A percentile compares a stretch with the other conserved stretches of the same genome.
phyloP scores from a whole-genome alignment of 2,797 vertebrate genomes.

The Hyperoplus immaculatus region DNA sequence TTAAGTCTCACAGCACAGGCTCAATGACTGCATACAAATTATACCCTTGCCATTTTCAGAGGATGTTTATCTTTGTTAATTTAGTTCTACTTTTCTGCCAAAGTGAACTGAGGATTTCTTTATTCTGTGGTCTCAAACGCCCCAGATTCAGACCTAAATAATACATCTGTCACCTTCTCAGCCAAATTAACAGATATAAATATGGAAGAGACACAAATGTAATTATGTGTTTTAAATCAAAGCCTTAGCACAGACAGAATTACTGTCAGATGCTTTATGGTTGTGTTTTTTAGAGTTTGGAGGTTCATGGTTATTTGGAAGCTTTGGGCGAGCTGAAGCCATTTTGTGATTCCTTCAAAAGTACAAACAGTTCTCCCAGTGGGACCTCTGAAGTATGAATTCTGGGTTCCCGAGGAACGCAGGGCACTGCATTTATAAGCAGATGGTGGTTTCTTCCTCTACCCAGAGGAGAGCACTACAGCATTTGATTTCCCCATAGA shows the following conservation, averaged over 20 bases:
- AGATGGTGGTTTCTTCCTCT: conserved; percentile 60
- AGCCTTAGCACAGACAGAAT: conserved; percentile 13
- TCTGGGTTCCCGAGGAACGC: conserved; percentile 42
- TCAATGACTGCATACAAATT: conserved; percentile 63
- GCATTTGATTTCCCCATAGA: conserved; percentile 51
- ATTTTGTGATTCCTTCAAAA: conserved; percentile 51
- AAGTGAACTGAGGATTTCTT: no score
- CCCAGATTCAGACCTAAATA: conserved; percentile 21
- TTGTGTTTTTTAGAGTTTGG: conserved; percentile 1
- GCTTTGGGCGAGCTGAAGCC: conserved; percentile 26
- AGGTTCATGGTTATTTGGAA: conserved; percentile 2
- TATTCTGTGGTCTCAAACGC: no score
- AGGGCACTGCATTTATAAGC: conserved; percentile 64
- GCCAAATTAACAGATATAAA: conserved; percentile 18
- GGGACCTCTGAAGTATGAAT: conserved; percentile 55
- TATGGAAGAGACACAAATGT: conserved; percentile 7
- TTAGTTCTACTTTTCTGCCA: not conserved
- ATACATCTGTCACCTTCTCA: conserved; percentile 17
- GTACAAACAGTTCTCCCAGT: conserved; percentile 50
- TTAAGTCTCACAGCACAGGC: conserved; percentile 61
- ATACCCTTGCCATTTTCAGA: conserved; percentile 33
- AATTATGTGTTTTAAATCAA: conserved; percentile 30
- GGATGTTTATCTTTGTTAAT: conserved; percentile 48
- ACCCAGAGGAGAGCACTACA: conserved; percentile 47
- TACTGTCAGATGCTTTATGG: conserved; percentile 14